phyloP scores from a whole-genome alignment of 2,888 invertebrate genomes.

The Diabrotica balteata region DNA sequence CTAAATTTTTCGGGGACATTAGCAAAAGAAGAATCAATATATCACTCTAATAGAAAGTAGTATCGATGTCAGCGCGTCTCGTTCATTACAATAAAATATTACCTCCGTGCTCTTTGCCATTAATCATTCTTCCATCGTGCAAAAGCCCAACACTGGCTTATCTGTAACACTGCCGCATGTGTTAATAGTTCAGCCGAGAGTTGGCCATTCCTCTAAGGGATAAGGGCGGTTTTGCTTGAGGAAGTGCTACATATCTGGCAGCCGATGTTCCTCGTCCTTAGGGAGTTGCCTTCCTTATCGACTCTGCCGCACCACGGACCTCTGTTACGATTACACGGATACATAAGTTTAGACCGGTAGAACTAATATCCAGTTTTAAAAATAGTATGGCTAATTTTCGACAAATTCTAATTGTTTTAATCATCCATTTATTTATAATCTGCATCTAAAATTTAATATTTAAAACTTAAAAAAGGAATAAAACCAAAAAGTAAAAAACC shows the following conservation, averaged over 20 bases:
- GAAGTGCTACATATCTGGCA: constrained; percentile 59
- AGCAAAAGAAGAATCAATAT: constrained; percentile 4
- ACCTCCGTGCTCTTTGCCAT: constrained; percentile 45
- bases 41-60: constrained; percentile 5
- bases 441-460: too few relatives aligned
- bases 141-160: constrained; percentile 39
- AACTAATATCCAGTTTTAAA: not conserved
- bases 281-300: constrained; percentile 58
- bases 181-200: constrained; percentile 56
- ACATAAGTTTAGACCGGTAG: constrained; percentile 44
- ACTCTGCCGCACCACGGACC: constrained; percentile 55
- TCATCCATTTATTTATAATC: too few relatives aligned
- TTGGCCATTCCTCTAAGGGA: constrained; percentile 48
- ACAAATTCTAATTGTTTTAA: too few relatives aligned
- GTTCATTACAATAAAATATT: constrained; percentile 51
- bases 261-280: constrained; percentile 55
- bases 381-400: not conserved
- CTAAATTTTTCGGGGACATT: not conserved
- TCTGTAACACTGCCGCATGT: constrained; percentile 52
- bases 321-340: constrained; percentile 59
- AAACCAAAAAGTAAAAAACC: too few relatives aligned
- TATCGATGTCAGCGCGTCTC: constrained; percentile 41
- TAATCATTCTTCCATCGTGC: constrained; percentile 45
- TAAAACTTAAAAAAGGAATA: not conserved
- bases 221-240: constrained; percentile 54